phyloP scores from a whole-genome alignment of 2,113 vertebrate genomes.

The Tringa solitaria region DNA sequence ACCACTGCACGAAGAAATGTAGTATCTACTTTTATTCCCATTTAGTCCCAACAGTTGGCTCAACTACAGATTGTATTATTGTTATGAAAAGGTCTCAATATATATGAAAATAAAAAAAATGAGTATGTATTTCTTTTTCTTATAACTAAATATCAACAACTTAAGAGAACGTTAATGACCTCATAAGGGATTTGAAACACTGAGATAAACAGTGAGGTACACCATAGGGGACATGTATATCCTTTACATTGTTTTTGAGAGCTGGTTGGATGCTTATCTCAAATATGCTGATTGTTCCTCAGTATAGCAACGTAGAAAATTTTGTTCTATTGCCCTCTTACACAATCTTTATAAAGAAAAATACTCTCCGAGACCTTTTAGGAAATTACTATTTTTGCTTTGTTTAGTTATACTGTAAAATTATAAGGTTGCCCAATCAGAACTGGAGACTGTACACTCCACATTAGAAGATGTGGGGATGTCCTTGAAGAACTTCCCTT shows the following conservation, averaged over 20 bases:
- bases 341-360: background rate
- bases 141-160: background rate
- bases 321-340: slow-evolving; percentile 8
- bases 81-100: background rate
- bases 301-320: background rate
- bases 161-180: background rate
- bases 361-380: background rate
- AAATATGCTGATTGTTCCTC: background rate
- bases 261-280: background rate
- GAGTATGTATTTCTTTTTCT: background rate
- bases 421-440: background rate
- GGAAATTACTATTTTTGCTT: slow-evolving; percentile 11
- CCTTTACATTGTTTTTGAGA: background rate
- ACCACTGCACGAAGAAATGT: background rate
- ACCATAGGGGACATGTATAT: background rate
- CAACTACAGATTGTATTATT: background rate
- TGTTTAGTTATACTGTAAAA: background rate
- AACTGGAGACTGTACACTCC: background rate
- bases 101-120: background rate
- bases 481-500: background rate
- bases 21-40: background rate
- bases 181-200: background rate
- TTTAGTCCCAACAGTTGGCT: background rate
- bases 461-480: background rate
- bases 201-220: background rate